These are phyloP conservation scores for Turdus rufiventris DNA, from an alignment of 2,113 vertebrate genomes.

Conservation along the genomic window DNA sequence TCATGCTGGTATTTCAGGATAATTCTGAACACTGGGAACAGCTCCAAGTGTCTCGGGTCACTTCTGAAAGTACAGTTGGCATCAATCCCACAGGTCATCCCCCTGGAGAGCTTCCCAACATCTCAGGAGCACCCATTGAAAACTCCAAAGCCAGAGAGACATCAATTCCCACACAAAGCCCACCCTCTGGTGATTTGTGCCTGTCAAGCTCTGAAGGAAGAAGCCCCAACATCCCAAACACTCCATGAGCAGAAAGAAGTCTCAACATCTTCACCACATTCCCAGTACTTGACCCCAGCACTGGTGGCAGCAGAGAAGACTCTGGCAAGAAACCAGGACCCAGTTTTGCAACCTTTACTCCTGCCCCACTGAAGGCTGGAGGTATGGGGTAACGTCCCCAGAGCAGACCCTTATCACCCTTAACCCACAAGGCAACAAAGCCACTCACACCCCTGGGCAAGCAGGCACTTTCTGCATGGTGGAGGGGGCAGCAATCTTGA, in stretches of 20 bases:
- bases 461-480: not conserved
- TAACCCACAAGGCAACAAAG: not conserved
- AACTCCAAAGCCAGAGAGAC: not conserved
- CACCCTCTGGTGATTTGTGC: not conserved
- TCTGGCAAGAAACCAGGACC: not conserved
- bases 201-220: not conserved
- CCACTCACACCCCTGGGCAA: not conserved
- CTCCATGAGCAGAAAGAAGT: not conserved
- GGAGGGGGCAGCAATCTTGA: not conserved
- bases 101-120: conserved; percentile 25
- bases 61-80: conserved; percentile 55
- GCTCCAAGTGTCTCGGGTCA: conserved; percentile 41
- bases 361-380: conserved; percentile 10
- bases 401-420: not conserved
- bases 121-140: not conserved
- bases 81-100: conserved; percentile 38
- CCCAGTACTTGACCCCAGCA: not conserved
- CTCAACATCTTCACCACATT: not conserved
- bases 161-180: not conserved
- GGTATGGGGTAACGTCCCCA: not conserved
- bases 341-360: conserved; percentile 27
- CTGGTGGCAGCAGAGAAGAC: not conserved
- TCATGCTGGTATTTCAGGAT: conserved; percentile 27
- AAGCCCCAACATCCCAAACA: not conserved
- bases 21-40: not conserved